These are phyloP conservation scores for Cynopterus sphinx DNA, from an alignment of 2,797 vertebrate species.

Conservation along the genomic window DNA sequence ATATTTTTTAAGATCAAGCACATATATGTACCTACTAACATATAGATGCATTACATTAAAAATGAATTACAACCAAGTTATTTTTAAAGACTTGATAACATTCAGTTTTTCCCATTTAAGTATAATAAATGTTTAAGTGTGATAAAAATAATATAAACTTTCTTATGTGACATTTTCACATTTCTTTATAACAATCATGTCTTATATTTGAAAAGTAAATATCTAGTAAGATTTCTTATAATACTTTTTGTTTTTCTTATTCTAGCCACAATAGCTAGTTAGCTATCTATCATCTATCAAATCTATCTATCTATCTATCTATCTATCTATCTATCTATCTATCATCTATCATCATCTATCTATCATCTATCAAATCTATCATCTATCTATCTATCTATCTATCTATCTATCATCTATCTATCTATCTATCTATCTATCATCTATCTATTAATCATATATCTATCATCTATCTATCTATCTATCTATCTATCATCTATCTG, in stretches of 20 bases:
- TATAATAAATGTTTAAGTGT: neutral
- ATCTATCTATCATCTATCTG: too few relatives aligned
- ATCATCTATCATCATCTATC: too few relatives aligned
- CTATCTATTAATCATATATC: too few relatives aligned
- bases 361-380: too few relatives aligned
- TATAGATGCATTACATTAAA: neutral
- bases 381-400: too few relatives aligned
- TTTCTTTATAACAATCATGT: neutral
- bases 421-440: too few relatives aligned
- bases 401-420: too few relatives aligned
- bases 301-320: too few relatives aligned
- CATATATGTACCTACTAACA: neutral
- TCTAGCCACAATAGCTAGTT: neutral
- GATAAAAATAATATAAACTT: neutral
- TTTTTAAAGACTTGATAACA: neutral
- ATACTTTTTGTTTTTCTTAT: slow-evolving; percentile 19
- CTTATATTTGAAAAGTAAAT: slow-evolving; percentile 12
- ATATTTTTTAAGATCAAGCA: neutral
- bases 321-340: too few relatives aligned
- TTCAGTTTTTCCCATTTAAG: neutral
- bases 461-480: too few relatives aligned
- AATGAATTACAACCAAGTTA: neutral
- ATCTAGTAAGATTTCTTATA: neutral
- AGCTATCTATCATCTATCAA: too few relatives aligned
- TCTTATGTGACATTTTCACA: neutral